Percentiles rank a stretch among this genome's conserved stretches.
These are phyloP conservation scores for Apocrypta bakeri DNA, from an alignment of 1,140 invertebrate genomes.

Conservation along the genomic window DNA sequence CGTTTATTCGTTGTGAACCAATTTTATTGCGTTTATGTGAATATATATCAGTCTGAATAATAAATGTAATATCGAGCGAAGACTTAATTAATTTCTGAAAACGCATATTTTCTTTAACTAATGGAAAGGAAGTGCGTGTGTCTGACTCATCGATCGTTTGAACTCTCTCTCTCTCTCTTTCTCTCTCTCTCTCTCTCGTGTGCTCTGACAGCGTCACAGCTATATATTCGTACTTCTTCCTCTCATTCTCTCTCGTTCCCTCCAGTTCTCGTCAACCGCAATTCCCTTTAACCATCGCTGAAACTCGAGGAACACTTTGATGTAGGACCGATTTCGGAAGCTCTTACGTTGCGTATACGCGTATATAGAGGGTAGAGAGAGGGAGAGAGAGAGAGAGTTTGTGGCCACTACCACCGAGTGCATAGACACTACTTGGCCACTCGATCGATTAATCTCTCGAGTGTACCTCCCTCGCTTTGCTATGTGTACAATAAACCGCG, in stretches of 20 bases:
- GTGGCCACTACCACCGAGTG: neutral
- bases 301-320: conserved; percentile 36
- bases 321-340: conserved; percentile 25
- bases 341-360: conserved; percentile 14
- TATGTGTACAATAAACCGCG: neutral
- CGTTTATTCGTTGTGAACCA: no score
- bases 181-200: no score
- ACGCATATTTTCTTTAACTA: neutral
- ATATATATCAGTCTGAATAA: no score
- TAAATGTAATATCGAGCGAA: no score
- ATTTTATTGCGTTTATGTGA: no score
- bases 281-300: neutral
- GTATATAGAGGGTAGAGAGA: neutral
- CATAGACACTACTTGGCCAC: neutral
- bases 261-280: neutral
- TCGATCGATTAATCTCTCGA: neutral
- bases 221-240: neutral
- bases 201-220: neutral
- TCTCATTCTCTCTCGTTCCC: neutral
- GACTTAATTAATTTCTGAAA: neutral
- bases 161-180: no score
- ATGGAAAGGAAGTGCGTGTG: conserved; percentile 12
- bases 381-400: neutral
- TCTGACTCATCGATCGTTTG: neutral
- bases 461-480: neutral